Evolutionary conservation across 2,113 vertebrate species (phyloP).

Genomic region (Hypocryptadius cinnamomeus): DNA sequence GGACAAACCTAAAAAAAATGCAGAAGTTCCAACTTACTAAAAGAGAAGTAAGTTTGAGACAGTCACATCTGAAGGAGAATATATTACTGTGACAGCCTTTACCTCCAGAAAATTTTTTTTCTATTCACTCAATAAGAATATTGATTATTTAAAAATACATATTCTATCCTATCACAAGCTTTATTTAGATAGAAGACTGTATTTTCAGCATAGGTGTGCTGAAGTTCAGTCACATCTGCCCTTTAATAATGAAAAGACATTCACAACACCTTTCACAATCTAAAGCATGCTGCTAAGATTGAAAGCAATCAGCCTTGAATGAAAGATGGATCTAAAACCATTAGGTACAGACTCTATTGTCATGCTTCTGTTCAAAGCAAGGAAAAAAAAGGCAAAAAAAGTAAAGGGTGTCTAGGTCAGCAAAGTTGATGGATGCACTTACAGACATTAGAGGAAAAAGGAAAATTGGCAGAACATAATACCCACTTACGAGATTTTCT

Average conservation of each 20-base stretch:
- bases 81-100: not conserved
- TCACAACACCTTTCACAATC: not conserved
- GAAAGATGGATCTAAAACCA: slow-evolving; percentile 28
- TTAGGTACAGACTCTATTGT: slow-evolving; percentile 1
- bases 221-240: not conserved
- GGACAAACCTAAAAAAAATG: not conserved
- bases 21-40: not conserved
- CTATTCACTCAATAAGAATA: not conserved
- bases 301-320: slow-evolving; percentile 36
- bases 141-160: not conserved
- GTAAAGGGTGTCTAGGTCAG: slow-evolving; percentile 14
- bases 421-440: slow-evolving; percentile 35
- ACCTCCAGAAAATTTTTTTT: not conserved
- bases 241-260: not conserved
- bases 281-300: not conserved
- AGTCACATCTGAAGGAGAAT: not conserved
- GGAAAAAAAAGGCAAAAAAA: not conserved
- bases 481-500: not conserved
- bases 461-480: slow-evolving; percentile 14
- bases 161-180: not conserved
- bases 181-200: not conserved
- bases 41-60: not conserved
- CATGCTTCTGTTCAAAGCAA: slow-evolving; percentile 28
- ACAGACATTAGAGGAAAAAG: not conserved
- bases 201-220: not conserved